Evolutionary conservation across 2,113 vertebrate genomes (phyloP).

Genomic region (Larimichthys crocea): DNA sequence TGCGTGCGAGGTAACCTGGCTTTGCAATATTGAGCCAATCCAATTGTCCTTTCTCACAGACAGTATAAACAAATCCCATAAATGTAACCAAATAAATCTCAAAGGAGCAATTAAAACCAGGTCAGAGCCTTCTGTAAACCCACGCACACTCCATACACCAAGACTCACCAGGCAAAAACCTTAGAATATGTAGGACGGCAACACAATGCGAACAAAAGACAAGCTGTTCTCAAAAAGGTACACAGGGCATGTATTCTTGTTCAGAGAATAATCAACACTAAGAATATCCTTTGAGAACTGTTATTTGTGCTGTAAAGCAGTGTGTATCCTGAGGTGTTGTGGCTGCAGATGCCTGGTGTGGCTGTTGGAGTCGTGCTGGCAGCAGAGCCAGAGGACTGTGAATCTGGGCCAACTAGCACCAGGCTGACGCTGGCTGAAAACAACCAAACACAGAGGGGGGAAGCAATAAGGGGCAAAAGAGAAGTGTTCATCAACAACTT

Average conservation of each 20-base stretch:
- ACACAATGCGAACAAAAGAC: conserved; percentile 8
- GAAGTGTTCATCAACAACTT: conserved; percentile 17
- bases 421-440: conserved; percentile 71
- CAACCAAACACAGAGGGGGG: conserved; percentile 36
- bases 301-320: conserved; percentile 6
- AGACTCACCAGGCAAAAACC: neutral
- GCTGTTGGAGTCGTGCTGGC: conserved; percentile 33
- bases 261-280: conserved; percentile 19
- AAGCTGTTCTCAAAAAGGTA: neutral
- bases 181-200: neutral
- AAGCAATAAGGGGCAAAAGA: conserved; percentile 27
- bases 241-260: conserved; percentile 4
- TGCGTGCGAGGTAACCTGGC: neutral
- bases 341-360: conserved; percentile 39
- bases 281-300: conserved; percentile 21
- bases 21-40: conserved; percentile 28
- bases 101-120: conserved; percentile 29
- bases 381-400: conserved; percentile 25
- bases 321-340: conserved; percentile 43
- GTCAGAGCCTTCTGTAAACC: conserved; percentile 21
- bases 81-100: conserved; percentile 23
- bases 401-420: conserved; percentile 54
- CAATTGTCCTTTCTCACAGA: conserved; percentile 32
- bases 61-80: conserved; percentile 32
- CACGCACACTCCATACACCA: neutral